Evolutionary conservation across 2,888 invertebrate species (phyloP), one percentile per base, ranked within the genome.

Genomic region (Cenopis cana): DNA sequence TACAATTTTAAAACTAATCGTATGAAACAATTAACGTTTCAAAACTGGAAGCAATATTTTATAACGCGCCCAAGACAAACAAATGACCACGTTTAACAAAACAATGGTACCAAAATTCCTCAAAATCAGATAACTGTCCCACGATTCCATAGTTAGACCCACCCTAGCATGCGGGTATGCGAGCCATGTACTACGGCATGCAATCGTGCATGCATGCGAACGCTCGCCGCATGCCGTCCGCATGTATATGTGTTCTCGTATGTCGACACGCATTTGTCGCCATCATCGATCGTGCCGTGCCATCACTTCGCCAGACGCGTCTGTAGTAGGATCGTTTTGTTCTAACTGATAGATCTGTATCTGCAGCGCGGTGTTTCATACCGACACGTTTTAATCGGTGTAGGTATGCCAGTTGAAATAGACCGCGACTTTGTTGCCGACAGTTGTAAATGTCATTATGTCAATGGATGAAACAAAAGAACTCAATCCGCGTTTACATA

Each of bases 211-310:
- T 78, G 74, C 74, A 73, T 71, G 80, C 81, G 79, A 85, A 84
- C 84, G 87, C 85, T 84, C 81, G 80, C 79, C 79, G 82, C 84
- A 85, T 89, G 81, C 88, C 88, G 79, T 79, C 78, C 79, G 78
- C 85, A 78, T 86, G 89, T 88, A 82, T 55, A 75, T 55, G 72
- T 73, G 68, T 72, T 73, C 69, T 74, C 75, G 79, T 83, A 83
- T 87, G 89, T 87, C 86, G 87, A 89, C 88, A 85, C 76, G 83
- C 80, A 91, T 93, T 91, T 91, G 90, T 93, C 89, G 89, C 79
- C 85, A 89, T 90, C 85, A 89, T 90, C 89, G 89, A 89, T 89
- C 89, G 74, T n/a, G 73, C 68, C 89, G 74, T n/a, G 73, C 68
- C 72, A 73, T 75, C 68, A 69, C 60, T 75, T 68, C 18, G 49